Percentiles rank a stretch among this genome's conserved stretches.
Evolutionary conservation across 2,797 vertebrate genomes (phyloP).

Genomic region (Enteromius mattozi): DNA sequence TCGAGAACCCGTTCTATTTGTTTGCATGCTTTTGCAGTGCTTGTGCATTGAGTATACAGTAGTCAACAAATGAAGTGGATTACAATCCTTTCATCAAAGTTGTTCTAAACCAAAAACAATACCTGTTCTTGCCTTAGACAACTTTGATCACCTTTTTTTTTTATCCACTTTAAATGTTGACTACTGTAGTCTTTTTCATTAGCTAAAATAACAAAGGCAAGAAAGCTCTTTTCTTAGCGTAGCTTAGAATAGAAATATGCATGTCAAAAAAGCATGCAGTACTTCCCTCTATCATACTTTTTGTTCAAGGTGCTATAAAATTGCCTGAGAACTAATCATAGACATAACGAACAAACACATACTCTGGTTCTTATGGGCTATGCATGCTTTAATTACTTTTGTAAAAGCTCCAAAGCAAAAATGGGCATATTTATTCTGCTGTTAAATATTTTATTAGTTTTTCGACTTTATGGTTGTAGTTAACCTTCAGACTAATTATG

Average conservation of each 20-base stretch:
- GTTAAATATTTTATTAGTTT: conserved; percentile 4
- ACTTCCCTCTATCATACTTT: conserved; percentile 10
- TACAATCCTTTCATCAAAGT: no score
- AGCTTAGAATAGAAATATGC: neutral
- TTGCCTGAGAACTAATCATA: neutral
- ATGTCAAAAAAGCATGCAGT: neutral
- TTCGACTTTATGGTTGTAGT: conserved; percentile 12
- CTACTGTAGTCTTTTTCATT: conserved; percentile 49
- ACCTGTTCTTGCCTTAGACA: no score
- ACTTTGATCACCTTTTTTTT: neutral
- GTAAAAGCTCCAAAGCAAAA: conserved; percentile 44
- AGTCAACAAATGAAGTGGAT: no score
- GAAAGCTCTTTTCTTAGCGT: neutral
- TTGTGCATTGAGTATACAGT: conserved; percentile 47
- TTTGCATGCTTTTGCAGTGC: conserved; percentile 61
- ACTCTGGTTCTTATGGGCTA: conserved; percentile 8
- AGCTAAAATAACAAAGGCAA: conserved; percentile 49
- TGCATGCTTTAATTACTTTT: conserved; percentile 19
- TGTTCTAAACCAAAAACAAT: no score
- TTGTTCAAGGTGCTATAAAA: conserved; percentile 27
- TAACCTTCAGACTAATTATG: conserved; percentile 23
- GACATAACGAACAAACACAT: neutral
- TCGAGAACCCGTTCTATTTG: conserved; percentile 49
- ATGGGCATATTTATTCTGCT: conserved; percentile 43
- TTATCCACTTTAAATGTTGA: no score